Evolutionary conservation across 2,113 vertebrate genomes (phyloP).

Genomic region (Vidua macroura): DNA sequence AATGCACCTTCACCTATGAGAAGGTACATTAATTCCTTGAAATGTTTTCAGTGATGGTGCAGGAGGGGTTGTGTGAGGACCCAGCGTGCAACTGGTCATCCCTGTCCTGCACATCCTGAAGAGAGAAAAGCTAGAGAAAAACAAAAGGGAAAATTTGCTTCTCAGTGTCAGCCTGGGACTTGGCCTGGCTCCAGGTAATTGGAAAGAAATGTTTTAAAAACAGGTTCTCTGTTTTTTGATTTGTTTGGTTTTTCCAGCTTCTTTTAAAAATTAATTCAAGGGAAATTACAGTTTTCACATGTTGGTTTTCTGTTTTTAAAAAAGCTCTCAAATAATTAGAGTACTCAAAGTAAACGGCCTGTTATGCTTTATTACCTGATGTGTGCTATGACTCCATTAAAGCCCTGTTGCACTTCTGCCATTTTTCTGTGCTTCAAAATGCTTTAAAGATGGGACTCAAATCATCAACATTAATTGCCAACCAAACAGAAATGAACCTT

Average conservation of each 20-base stretch:
- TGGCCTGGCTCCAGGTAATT: background rate
- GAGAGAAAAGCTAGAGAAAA: background rate
- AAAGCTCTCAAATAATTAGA: conserved; percentile 79
- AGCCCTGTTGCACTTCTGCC: conserved; percentile 55
- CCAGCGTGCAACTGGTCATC: fast-evolving
- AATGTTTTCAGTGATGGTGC: background rate
- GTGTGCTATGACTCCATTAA: conserved; percentile 72
- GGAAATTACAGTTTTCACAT: conserved; percentile 16
- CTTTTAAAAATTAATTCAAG: background rate
- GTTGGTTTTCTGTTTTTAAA: background rate
- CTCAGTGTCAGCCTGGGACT: background rate
- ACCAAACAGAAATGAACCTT: conserved; percentile 71
- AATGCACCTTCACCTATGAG: background rate
- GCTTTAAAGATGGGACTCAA: conserved; percentile 60
- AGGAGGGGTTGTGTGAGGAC: background rate
- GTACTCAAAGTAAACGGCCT: conserved; percentile 70
- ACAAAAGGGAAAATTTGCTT: background rate
- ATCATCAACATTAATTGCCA: conserved; percentile 77
- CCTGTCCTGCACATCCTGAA: background rate
- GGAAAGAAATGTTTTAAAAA: background rate
- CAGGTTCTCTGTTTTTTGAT: fast-evolving
- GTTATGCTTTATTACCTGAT: conserved; percentile 75
- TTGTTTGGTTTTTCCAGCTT: background rate
- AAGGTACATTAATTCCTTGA: background rate
- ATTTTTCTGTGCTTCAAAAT: conserved; percentile 60